These are phyloP conservation scores for Rhagophthalmus giganteus DNA, from an alignment of 2,888 invertebrate genomes.

Conservation along the genomic window DNA sequence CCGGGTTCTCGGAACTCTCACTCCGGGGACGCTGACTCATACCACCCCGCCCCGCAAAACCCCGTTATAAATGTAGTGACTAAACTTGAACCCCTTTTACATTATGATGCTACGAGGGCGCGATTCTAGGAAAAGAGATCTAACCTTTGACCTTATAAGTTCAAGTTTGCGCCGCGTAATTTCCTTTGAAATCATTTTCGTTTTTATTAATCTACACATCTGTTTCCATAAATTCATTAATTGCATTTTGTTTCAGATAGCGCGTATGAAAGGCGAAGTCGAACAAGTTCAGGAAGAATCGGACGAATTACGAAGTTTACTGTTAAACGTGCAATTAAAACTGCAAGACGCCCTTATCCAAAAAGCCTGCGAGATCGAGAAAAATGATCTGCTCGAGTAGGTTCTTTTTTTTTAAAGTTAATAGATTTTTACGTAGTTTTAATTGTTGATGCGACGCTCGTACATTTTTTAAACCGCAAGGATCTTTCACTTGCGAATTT, in stretches of 20 bases:
- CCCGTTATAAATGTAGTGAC: slow-evolving; percentile 14
- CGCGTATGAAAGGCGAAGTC: neutral
- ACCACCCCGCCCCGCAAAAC: slow-evolving; percentile 14
- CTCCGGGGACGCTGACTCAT: slow-evolving; percentile 27
- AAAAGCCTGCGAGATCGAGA: neutral
- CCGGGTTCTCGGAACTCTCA: slow-evolving; percentile 25
- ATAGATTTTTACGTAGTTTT: too few relatives aligned
- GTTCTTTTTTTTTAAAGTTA: neutral
- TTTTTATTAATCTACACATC: neutral
- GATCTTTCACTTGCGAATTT: too few relatives aligned
- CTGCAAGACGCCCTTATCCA: neutral
- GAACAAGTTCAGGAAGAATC: neutral
- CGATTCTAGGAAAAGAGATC: slow-evolving; percentile 16
- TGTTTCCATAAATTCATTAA: neutral
- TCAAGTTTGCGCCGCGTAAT: neutral
- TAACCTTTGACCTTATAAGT: slow-evolving; percentile 14
- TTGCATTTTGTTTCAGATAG: neutral
- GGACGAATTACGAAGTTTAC: neutral
- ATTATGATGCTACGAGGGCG: slow-evolving; percentile 4
- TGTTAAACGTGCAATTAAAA: neutral
- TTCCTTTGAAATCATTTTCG: neutral
- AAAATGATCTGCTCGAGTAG: slow-evolving; percentile 5
- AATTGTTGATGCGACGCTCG: too few relatives aligned
- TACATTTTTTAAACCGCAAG: too few relatives aligned
- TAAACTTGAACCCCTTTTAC: slow-evolving; percentile 15